Evolutionary conservation across 2,888 invertebrate genomes (phyloP).

Genomic region (Candidula unifasciata): DNA sequence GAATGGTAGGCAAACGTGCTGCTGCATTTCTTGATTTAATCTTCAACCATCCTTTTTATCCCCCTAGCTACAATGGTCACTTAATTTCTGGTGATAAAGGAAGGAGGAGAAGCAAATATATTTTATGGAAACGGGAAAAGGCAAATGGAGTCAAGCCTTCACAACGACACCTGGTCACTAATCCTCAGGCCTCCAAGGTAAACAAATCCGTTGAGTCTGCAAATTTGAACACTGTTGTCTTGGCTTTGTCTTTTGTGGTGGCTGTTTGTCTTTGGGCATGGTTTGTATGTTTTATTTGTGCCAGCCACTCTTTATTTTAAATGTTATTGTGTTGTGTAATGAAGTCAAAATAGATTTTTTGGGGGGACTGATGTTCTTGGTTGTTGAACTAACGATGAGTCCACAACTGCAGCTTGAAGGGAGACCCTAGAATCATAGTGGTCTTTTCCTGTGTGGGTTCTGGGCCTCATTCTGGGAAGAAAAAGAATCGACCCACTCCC

Average conservation of each 20-base stretch:
- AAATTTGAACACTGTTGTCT: constrained; percentile 25
- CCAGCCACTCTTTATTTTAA: neutral
- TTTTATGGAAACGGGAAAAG: constrained; percentile 88
- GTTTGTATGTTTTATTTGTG: neutral
- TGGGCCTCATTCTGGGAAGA: too few relatives aligned
- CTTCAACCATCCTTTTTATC: too few relatives aligned
- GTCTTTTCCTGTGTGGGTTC: too few relatives aligned
- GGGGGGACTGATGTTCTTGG: too few relatives aligned
- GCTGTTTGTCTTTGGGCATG: constrained; percentile 17
- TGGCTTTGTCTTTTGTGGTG: constrained; percentile 4
- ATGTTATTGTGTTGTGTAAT: neutral
- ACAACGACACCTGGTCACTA: constrained; percentile 96
- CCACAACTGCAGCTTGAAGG: too few relatives aligned
- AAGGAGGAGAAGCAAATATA: constrained; percentile 94
- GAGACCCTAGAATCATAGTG: too few relatives aligned
- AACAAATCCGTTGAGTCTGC: constrained; percentile 18
- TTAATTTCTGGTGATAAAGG: constrained; percentile 95
- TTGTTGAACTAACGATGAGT: neutral
- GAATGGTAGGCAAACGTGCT: too few relatives aligned
- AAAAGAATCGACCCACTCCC: too few relatives aligned
- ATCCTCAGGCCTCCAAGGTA: constrained; percentile 90
- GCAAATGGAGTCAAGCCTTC: constrained; percentile 96
- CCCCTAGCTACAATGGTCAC: constrained; percentile 97
- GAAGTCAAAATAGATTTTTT: too few relatives aligned
- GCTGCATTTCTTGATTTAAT: too few relatives aligned